Evolutionary conservation across 1,140 invertebrate species (phyloP).

Genomic region (Bombus superbus): DNA sequence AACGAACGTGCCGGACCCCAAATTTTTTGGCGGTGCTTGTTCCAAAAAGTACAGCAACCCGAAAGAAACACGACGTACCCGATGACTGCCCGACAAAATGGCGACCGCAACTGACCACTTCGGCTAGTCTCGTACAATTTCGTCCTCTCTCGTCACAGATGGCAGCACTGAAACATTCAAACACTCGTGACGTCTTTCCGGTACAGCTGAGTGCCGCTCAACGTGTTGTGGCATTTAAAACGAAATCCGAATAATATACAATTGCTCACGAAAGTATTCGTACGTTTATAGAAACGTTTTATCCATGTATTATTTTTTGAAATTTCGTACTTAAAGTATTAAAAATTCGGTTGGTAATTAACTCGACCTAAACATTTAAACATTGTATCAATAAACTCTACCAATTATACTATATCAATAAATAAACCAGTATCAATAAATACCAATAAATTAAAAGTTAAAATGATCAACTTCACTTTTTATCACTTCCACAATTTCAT

Average conservation of each 20-base stretch:
- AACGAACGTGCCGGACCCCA: constrained; percentile 45
- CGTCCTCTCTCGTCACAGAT: constrained; percentile 44
- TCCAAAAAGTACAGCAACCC: constrained; percentile 57
- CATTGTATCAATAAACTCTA: too few species aligned
- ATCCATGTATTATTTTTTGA: neutral
- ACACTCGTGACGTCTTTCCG: constrained; percentile 58
- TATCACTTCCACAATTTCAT: too few species aligned
- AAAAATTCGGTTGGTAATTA: too few species aligned
- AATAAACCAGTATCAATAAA: too few species aligned
- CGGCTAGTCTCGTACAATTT: constrained; percentile 63
- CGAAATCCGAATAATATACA: neutral
- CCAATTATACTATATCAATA: too few species aligned
- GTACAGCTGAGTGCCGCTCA: constrained; percentile 33
- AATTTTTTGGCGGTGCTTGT: constrained; percentile 48
- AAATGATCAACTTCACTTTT: too few species aligned
- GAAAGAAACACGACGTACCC: constrained; percentile 68
- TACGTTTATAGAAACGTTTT: neutral
- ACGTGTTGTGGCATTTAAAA: constrained; percentile 22
- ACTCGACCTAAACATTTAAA: too few species aligned
- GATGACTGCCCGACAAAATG: constrained; percentile 75
- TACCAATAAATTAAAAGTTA: too few species aligned
- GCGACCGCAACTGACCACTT: constrained; percentile 71
- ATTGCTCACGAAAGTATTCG: neutral
- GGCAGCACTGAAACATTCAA: constrained; percentile 38
- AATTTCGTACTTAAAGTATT: too few species aligned